phyloP scores from a whole-genome alignment of 1,140 invertebrate genomes.

The Sitobion miscanthi region DNA sequence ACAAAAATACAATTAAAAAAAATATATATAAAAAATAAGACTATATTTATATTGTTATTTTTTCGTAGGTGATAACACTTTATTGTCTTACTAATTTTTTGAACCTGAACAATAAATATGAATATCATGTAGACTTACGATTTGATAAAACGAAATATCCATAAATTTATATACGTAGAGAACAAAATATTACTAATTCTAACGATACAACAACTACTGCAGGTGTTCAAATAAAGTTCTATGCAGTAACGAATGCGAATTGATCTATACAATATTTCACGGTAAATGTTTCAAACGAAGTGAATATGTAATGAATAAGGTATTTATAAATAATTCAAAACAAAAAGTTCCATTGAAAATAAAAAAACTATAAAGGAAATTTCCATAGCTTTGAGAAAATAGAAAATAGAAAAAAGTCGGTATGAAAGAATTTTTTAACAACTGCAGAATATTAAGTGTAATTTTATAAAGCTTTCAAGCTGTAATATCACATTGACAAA shows the following conservation, averaged over 20 bases:
- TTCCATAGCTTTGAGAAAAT: background rate
- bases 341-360: background rate
- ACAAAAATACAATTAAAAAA: too few species aligned
- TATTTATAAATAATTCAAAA: constrained; percentile 1
- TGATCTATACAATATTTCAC: background rate
- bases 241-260: background rate
- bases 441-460: background rate
- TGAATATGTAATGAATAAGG: background rate
- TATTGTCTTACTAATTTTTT: background rate
- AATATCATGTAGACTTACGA: background rate
- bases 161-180: background rate
- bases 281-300: background rate
- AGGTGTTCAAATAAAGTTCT: background rate
- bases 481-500: background rate
- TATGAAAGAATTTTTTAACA: background rate
- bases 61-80: background rate
- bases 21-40: background rate
- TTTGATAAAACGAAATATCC: background rate
- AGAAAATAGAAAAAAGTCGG: background rate
- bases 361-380: background rate
- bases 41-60: background rate
- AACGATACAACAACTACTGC: background rate
- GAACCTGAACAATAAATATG: background rate
- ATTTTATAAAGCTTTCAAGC: background rate
- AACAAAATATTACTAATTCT: background rate